Conservation (phyloP, 2,113 vertebrate species). For the Cinclus mexicanus region DNA sequence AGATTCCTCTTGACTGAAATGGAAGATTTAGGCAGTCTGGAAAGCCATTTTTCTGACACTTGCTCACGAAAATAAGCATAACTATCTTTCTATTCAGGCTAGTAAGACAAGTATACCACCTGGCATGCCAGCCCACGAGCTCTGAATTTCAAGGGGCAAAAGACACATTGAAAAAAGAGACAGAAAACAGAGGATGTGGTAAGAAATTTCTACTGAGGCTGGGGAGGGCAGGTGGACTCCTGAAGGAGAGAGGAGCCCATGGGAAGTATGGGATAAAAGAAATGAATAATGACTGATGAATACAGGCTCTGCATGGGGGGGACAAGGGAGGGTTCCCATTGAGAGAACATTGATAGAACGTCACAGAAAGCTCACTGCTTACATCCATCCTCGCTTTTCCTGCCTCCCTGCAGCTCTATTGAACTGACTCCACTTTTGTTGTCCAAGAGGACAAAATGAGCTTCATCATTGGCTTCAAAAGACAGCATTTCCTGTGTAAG, state of each 20-base stretch:
- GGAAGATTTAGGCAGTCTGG: background rate
- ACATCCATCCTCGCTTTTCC: background rate
- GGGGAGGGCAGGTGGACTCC: background rate
- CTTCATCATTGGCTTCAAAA: background rate
- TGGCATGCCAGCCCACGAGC: rapidly evolving
- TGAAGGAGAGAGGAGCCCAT: background rate
- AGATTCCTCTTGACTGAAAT: background rate
- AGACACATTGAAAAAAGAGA: background rate
- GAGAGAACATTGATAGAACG: background rate
- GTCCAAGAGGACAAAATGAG: background rate
- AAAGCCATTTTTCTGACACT: background rate
- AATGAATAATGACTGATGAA: background rate
- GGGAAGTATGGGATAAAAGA: background rate
- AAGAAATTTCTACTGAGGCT: background rate
- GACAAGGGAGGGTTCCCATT: background rate
- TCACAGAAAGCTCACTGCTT: background rate
- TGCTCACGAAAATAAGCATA: constrained; percentile 11
- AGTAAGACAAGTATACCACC: background rate
- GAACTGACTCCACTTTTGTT: background rate
- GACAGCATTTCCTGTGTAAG: background rate
- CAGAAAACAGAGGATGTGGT: background rate
- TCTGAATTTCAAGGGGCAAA: constrained; percentile 7
- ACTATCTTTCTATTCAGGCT: background rate
- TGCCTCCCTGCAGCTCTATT: background rate
- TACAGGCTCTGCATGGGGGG: background rate